These are phyloP conservation scores for Hirtodrosophila confusa DNA, from an alignment of 2,888 invertebrate species.

Conservation along the genomic window DNA sequence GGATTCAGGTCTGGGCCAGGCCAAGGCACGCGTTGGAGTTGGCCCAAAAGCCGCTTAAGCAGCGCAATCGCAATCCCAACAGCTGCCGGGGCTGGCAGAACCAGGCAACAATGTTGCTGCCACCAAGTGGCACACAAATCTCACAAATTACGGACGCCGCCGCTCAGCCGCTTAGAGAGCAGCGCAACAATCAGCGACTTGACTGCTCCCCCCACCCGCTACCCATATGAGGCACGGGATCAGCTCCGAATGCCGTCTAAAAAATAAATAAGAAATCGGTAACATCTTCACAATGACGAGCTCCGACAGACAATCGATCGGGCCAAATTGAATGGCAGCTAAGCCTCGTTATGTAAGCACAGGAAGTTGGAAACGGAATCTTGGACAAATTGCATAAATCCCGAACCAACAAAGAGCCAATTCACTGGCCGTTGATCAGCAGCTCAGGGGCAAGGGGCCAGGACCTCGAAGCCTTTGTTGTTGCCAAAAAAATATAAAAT, in stretches of 20 bases:
- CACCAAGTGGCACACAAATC: conserved; percentile 59
- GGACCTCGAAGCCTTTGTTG: conserved; percentile 26
- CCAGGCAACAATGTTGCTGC: conserved; percentile 23
- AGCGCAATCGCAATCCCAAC: conserved; percentile 20
- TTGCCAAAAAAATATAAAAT: conserved; percentile 42
- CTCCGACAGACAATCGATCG: conserved; percentile 18
- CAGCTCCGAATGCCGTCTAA: conserved; percentile 12
- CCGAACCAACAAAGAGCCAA: conserved; percentile 29
- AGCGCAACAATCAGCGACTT: conserved; percentile 26
- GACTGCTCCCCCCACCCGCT: conserved; percentile 31
- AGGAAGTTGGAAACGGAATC: conserved; percentile 53
- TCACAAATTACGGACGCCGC: conserved; percentile 34
- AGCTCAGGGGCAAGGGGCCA: conserved; percentile 11
- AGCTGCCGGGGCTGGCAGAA: conserved; percentile 26
- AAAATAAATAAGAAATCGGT: conserved; percentile 18
- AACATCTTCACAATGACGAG: conserved; percentile 33
- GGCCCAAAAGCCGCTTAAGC: conserved; percentile 50
- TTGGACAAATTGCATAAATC: conserved; percentile 64
- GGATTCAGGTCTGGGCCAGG: conserved; percentile 1
- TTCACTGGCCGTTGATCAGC: conserved; percentile 22
- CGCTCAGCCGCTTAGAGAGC: conserved; percentile 28
- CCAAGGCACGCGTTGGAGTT: conserved; percentile 38
- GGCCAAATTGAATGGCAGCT: conserved; percentile 37
- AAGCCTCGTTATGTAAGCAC: conserved; percentile 54
- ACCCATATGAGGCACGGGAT: conserved; percentile 18